Conservation (phyloP, 2,113 vertebrate genomes). For the Ophthalmolycus amberensis region DNA sequence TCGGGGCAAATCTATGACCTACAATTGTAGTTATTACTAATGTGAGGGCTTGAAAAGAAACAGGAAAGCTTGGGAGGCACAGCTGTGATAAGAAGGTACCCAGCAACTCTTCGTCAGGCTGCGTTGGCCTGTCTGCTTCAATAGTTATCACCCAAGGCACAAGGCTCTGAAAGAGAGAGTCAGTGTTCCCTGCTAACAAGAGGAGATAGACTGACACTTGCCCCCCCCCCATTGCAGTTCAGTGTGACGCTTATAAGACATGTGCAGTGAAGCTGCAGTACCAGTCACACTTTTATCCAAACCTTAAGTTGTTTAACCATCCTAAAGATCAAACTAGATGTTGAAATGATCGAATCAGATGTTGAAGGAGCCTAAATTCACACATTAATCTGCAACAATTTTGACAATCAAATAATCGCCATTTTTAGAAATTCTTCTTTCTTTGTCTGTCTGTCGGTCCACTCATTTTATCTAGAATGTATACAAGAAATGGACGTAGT, state of each 20-base stretch:
- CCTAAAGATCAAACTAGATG: background rate
- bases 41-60: conserved; percentile 35
- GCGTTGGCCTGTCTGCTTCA: conserved; percentile 50
- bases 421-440: background rate
- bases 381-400: background rate
- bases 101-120: conserved; percentile 32
- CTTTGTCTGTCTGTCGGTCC: background rate
- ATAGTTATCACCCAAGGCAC: conserved; percentile 39
- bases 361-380: background rate
- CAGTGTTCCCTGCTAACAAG: conserved; percentile 18
- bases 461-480: background rate
- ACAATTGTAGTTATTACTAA: conserved; percentile 36
- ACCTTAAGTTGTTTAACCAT: background rate
- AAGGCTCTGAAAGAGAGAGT: conserved; percentile 23
- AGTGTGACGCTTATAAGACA: background rate
- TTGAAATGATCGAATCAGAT: background rate
- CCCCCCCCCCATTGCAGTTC: background rate
- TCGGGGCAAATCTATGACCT: conserved; percentile 10
- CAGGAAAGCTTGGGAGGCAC: conserved; percentile 36
- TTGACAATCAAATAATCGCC: background rate
- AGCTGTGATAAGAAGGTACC: conserved; percentile 57
- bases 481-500: too few relatives aligned
- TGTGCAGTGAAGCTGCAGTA: background rate
- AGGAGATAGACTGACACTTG: conserved; percentile 7
- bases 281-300: background rate